A percentile compares a stretch with the other conserved stretches of the same genome.
Evolutionary conservation across 1,140 invertebrate species (phyloP).

Genomic region (Brachionus plicatilis): DNA sequence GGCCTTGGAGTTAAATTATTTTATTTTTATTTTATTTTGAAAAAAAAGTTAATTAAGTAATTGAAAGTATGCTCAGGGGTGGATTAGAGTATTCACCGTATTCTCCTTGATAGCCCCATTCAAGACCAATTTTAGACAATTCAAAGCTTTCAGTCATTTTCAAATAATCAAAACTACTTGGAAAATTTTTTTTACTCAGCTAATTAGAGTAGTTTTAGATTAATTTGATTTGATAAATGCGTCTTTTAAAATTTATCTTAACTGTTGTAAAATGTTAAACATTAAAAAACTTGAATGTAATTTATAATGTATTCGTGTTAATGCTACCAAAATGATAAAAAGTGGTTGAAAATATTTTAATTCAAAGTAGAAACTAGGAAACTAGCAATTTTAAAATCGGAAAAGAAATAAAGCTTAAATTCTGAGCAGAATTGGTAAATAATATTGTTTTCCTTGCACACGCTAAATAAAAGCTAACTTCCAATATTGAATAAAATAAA

Average conservation of each 20-base stretch:
- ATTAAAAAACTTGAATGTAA: not conserved
- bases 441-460: not conserved
- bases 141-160: not conserved
- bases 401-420: not conserved
- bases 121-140: constrained; percentile 5
- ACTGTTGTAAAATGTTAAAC: not conserved
- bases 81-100: not conserved
- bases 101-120: not conserved
- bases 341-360: not conserved
- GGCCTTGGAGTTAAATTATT: not conserved
- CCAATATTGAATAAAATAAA: not conserved
- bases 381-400: not conserved
- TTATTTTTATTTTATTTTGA: not conserved
- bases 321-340: not conserved
- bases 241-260: not conserved
- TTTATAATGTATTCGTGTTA: not conserved
- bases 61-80: not conserved
- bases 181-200: not conserved
- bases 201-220: not conserved
- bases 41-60: not conserved
- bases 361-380: not conserved
- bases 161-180: not conserved
- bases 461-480: not conserved
- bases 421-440: not conserved
- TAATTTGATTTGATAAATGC: not conserved